Evolutionary conservation across 2,797 vertebrate species (phyloP), one percentile per base, ranked within the genome.

Genomic region (Microctenopoma steveboyesi): DNA sequence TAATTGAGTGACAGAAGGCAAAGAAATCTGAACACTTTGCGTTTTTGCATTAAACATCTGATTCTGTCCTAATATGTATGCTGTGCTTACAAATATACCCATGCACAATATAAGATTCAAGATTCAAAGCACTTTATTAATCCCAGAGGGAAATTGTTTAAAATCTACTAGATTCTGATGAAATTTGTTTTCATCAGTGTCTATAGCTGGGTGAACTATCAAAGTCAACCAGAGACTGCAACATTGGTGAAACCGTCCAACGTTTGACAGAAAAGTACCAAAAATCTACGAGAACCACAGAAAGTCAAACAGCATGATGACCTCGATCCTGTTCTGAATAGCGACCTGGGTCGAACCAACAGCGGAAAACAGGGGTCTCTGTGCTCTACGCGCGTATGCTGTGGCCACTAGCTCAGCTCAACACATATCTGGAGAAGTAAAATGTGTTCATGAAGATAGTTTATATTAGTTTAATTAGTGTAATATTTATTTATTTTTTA

Each of bases 281-380:
- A 45, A 8, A 35, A 35, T 7, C 33, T 35, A 7, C 2, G 7
- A 35, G 2, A 35, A 45, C 16, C 5, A 13, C 10, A 25, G 1
- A n/a, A 68, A 43, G 18, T 54, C 42, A 35, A 35, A 35, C 33
- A 0, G 10, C 1, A 37, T 47, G 11, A 2, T 7, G 5, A 7
- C 8, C 14, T 35, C 35, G 8, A 11, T 33, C 30, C 2, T 27
- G 9, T 16, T 18, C 5, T n/a, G 16, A 33, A 2, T 56, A 27
- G 28, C n/a, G 22, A 25, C 2, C 9, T 56, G 78, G 81, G 14
- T 25, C 50, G 11, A 55, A 76, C 86, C 81, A 88, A 0, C 7
- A 4, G 45, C 15, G 0, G 16, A 8, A 40, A 11, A 0, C 0
- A 39, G 64, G 72, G 48, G 11, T 7, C 0, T 0, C 0, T 11